Percentiles rank a stretch among this genome's conserved stretches.
phyloP scores from a whole-genome alignment of 2,888 invertebrate genomes.

The Pseudococcus longispinus region DNA sequence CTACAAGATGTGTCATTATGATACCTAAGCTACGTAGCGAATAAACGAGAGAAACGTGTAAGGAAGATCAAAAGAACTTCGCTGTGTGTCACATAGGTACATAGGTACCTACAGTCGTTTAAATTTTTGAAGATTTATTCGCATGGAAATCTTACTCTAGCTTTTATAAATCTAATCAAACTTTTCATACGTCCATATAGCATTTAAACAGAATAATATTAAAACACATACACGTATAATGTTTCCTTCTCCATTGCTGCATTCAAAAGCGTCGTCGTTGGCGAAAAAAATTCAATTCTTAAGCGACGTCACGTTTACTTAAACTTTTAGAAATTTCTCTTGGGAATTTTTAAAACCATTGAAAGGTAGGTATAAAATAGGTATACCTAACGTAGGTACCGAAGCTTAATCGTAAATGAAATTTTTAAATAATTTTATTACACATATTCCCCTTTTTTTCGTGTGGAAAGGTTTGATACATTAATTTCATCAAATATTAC shows the following conservation, averaged over 20 bases:
- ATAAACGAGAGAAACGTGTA: neutral
- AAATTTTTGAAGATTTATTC: constrained; percentile 16
- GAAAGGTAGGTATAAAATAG: neutral
- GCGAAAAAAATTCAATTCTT: constrained; percentile 15
- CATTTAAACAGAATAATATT: constrained; percentile 18
- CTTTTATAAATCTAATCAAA: constrained; percentile 21
- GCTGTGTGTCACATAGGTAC: neutral
- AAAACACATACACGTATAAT: neutral
- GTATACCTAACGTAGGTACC: neutral
- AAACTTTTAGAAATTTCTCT: neutral
- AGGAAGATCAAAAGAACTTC: neutral
- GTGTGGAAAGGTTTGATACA: neutral
- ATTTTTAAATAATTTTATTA: neutral
- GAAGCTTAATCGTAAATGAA: neutral
- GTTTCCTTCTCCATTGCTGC: neutral
- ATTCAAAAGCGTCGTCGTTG: neutral
- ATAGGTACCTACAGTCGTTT: neutral
- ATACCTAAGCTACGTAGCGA: neutral
- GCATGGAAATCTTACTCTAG: neutral
- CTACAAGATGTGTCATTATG: neutral
- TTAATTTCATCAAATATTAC: neutral
- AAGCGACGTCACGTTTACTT: constrained; percentile 6
- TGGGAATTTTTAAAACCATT: constrained; percentile 17
- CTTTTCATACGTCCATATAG: constrained; percentile 1
- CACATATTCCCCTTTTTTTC: neutral